Base-by-base conservation (phyloP, 1,140 invertebrate species). In the Pomacea maculata region DNA sequence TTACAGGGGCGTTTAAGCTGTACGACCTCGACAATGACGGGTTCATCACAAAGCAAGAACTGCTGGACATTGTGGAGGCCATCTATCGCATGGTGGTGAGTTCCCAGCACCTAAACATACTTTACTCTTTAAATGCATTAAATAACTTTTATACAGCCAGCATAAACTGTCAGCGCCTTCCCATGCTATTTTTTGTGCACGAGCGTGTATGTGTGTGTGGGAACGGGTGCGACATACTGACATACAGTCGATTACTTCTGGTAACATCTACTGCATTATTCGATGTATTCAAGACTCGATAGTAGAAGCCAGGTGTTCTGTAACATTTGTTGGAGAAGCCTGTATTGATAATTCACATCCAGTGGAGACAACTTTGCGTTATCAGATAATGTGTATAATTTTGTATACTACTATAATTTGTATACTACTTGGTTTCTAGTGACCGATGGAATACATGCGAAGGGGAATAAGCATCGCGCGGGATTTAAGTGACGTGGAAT, bases 11-110 rank as follows among this genome's bases (percentile, higher is more conserved):
- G 54, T 93, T 93, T 83, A 89, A 88, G 29, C 83, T 93, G 71
- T 93, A 93, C 83, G 92, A 93, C 82, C 88, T 93, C n/a, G 92
- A 93, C 87, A 92, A 91, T 81, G 92, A 93, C 84, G 92, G 92
- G 8, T 93, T 88, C 85, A 93, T 93, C 45, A 92, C 92, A 12
- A 88, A 89, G 76, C 89, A 88, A 54, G 92, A 92, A 81, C 90
- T 93, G 83, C 76, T 91, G n/a, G 90, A 92, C 79, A 92, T 93
- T 77, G 92, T 93, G 10, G 91, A 92, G 73, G 92, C 92, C 55
- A 93, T 93, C 73, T 93, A 93, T 83, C 87, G 88, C 72, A 90
- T 90, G 89, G 88, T 90, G 86, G 88, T 85, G 84, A 17, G 72
- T 81, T 9, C n/a, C 74, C 2, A 9, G 19, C 14, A 12, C 57